Evolutionary conservation across 2,888 invertebrate species (phyloP).

Genomic region (Tachina grossa): DNA sequence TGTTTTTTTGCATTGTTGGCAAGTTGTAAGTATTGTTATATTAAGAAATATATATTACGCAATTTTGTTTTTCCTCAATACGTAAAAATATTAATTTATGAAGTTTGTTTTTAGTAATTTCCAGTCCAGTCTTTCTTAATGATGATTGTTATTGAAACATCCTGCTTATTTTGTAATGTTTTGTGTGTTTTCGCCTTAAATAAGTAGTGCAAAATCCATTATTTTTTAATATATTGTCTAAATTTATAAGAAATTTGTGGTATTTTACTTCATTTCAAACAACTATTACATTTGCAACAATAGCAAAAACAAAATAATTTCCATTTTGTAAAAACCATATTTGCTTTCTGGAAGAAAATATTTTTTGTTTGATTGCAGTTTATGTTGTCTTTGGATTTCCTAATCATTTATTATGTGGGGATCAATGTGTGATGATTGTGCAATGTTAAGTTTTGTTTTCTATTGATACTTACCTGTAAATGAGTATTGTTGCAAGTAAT

Average conservation of each 20-base stretch:
- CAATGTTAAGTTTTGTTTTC: conserved; percentile 29
- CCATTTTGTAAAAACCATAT: not conserved
- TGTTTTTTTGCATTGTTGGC: conserved; percentile 21
- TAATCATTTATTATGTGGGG: conserved; percentile 27
- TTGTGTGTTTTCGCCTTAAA: conserved; percentile 12
- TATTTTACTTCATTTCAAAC: conserved; percentile 16
- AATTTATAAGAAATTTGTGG: conserved; percentile 26
- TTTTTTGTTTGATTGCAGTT: conserved; percentile 3
- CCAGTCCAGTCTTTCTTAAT: conserved; percentile 29
- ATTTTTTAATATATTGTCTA: conserved; percentile 1
- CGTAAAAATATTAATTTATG: conserved; percentile 31
- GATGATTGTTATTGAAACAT: conserved; percentile 43
- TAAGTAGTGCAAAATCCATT: conserved; percentile 1
- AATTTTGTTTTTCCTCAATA: conserved; percentile 55
- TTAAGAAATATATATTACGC: conserved; percentile 34
- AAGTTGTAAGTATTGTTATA: conserved; percentile 25
- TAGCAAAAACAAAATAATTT: not conserved
- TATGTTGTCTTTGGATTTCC: conserved; percentile 48
- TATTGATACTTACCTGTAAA: not conserved
- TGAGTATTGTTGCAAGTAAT: conserved; percentile 36
- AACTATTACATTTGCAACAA: conserved; percentile 20
- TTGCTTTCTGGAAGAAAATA: not conserved
- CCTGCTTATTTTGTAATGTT: conserved; percentile 23
- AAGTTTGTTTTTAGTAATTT: conserved; percentile 22
- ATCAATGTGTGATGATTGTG: conserved; percentile 49